These are phyloP conservation scores for Manis crassicaudata DNA, from an alignment of 2,797 vertebrate genomes.

Conservation along the genomic window DNA sequence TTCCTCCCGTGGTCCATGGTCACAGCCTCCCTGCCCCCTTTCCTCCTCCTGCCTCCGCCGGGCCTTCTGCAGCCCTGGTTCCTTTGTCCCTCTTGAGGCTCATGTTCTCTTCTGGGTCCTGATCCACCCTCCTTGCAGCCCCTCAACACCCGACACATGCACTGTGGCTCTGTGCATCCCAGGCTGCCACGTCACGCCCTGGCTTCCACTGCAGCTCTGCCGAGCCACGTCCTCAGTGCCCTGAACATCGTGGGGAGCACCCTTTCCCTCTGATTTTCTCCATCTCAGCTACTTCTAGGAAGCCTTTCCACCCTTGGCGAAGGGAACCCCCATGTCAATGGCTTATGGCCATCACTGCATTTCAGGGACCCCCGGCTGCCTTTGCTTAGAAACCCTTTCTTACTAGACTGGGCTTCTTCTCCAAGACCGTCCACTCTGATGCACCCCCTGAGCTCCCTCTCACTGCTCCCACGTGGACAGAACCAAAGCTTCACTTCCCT, in stretches of 20 bases:
- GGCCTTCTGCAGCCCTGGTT: too few relatives aligned
- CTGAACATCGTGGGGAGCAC: accelerated
- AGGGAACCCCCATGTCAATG: neutral
- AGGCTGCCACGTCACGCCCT: accelerated
- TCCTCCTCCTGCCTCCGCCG: too few relatives aligned
- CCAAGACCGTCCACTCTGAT: neutral
- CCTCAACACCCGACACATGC: accelerated
- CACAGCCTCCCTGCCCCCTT: accelerated
- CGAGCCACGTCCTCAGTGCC: neutral
- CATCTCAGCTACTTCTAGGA: neutral
- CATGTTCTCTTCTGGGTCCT: neutral
- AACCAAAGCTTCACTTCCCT: neutral
- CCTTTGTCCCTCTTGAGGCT: neutral
- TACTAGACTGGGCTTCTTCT: neutral
- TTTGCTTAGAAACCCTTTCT: neutral
- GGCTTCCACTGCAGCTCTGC: neutral
- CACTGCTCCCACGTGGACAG: neutral
- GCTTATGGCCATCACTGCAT: too few relatives aligned
- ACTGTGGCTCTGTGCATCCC: accelerated
- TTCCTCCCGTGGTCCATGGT: neutral
- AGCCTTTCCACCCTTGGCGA: neutral
- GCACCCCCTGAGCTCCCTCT: accelerated
- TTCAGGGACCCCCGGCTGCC: neutral
- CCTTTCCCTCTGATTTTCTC: neutral
- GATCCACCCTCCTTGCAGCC: accelerated